Base-by-base conservation (phyloP, 2,888 invertebrate genomes). In the Spodoptera exigua region DNA sequence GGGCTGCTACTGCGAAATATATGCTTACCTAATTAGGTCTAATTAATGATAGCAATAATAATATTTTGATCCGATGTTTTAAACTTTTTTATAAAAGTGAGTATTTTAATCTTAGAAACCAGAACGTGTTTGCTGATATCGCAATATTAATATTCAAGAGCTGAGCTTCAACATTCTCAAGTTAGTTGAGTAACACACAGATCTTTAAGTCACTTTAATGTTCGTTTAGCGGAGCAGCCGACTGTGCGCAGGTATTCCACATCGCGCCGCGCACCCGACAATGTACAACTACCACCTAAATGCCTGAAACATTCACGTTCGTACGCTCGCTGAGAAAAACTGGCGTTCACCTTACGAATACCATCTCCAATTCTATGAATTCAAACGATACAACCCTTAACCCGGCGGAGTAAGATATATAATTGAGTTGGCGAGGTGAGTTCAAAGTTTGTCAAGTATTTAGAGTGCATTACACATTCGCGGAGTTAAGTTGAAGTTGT, bases 401-500 rank as follows among this genome's bases (percentile, higher is more conserved):
- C 5, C 1, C 12, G 1, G 3, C 2, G n/a, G 0, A 3, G 44
- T 61, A 79, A 52, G 45, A 78, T 70, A 59, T 39, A 46, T 37
- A 52, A 53, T 79, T 27, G 46, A 10, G 4, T 39, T 37, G 7
- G 9, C 14, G 1, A 21, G 14, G 11, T 43, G 16, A 43, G 45
- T 58, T 16, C 16, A 35, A 65, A 60, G 52, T 57, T 63, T 53
- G 75, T 65, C 46, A 69, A 68, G 74, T 79, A 75, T 79, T 76
- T 76, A 79, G 76, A 82, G 80, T 85, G 84, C 83, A 85, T 86
- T 85, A 86, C 82, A 81, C 85, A 83, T 86, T 82, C 83, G 79
- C 70, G 75, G 76, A 83, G 83, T 83, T 76, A 83, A 83, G 85
- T 85, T 81, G 72, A 65, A 81, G 81, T 80, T 77, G 79, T 75